These are phyloP conservation scores for Psittacula cyanocephala DNA, from an alignment of 2,113 vertebrate genomes.

Conservation along the genomic window DNA sequence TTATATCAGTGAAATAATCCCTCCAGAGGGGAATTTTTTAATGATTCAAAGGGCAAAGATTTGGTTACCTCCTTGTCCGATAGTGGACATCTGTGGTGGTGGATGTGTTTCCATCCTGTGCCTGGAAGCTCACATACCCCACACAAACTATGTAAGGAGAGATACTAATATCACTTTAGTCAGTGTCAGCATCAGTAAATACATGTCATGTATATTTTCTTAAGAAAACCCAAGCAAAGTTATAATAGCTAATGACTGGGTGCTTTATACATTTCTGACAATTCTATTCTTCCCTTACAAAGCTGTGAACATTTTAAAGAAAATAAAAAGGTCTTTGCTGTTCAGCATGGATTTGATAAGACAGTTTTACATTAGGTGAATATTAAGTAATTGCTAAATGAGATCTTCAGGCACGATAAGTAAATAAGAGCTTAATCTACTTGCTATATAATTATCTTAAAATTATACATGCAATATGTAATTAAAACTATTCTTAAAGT, in stretches of 20 bases:
- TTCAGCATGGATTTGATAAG: neutral
- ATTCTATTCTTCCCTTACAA: neutral
- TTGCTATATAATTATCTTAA: slow-evolving; percentile 12
- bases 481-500: neutral
- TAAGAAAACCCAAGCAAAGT: neutral
- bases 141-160: neutral
- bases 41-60: neutral
- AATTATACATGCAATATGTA: neutral
- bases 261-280: neutral
- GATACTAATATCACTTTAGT: neutral
- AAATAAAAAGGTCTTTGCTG: neutral
- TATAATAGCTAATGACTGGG: neutral
- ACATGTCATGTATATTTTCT: neutral
- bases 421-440: slow-evolving; percentile 16
- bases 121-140: neutral
- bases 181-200: neutral
- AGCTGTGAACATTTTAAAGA: neutral
- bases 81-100: neutral
- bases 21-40: neutral
- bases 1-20: neutral
- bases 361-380: neutral
- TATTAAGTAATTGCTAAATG: slow-evolving; percentile 40
- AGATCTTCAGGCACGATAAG: slow-evolving; percentile 12
- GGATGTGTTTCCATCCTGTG: accelerated
- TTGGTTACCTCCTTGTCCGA: neutral